phyloP scores from a whole-genome alignment of 2,888 invertebrate species.

The Agrypnus murinus region DNA sequence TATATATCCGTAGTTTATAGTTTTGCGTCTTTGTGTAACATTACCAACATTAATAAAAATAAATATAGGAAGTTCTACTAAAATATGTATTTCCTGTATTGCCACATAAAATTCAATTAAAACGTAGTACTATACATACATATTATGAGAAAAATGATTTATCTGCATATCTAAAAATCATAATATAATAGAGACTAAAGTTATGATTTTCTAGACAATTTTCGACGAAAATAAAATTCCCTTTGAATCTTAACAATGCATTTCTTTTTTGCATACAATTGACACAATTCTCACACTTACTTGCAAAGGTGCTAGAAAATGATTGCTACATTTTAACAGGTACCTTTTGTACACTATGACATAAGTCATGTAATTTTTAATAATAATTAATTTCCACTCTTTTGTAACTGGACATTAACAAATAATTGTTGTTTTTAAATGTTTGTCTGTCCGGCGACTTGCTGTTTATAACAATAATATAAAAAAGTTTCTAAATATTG shows the following conservation, averaged over 20 bases:
- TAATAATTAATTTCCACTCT: constrained; percentile 25
- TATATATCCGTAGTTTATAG: too few relatives aligned
- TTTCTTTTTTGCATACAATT: constrained; percentile 27
- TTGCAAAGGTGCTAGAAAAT: constrained; percentile 9
- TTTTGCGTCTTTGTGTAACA: too few relatives aligned
- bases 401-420: constrained; percentile 14
- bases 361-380: constrained; percentile 29
- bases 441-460: constrained; percentile 17
- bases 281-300: constrained; percentile 26
- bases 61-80: too few relatives aligned
- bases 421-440: constrained; percentile 21
- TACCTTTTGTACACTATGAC: constrained; percentile 26
- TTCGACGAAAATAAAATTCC: constrained; percentile 8
- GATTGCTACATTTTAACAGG: constrained; percentile 28
- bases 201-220: constrained; percentile 8
- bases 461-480: constrained; percentile 6
- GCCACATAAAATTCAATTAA: too few relatives aligned
- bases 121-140: too few relatives aligned
- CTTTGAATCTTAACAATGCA: constrained; percentile 16
- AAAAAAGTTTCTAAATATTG: constrained; percentile 18
- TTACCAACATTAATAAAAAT: too few relatives aligned
- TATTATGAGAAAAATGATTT: background rate
- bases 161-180: background rate
- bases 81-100: too few relatives aligned
- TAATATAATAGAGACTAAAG: background rate